Base-by-base conservation (phyloP, 2,888 invertebrate genomes). In the Ennomos erosarius region DNA sequence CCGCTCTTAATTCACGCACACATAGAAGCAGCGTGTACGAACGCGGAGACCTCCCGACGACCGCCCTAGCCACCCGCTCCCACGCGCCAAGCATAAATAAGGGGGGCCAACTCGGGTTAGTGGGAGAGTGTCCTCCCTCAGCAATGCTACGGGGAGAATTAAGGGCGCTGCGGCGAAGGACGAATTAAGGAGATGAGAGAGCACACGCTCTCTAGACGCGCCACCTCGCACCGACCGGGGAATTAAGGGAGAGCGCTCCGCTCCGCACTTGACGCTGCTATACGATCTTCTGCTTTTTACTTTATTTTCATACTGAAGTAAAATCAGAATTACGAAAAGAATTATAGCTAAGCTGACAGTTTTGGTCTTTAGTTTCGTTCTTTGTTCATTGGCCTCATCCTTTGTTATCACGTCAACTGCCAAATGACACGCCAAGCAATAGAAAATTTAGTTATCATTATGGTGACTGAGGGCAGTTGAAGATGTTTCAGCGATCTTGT, bases 111-210 rank as follows among this genome's bases (percentile, higher is more conserved):
- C 89, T 86, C 87, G 88, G 88, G 85, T 90, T 89, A 90, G 88
- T 87, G 85, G 88, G 90, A 87, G 88, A 87, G 83, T 83, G 79
- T 78, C 83, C 88, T 74, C 86, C 85, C 79, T 76, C 77, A 75
- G 79, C 84, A 79, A 76, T 76, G 83, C 82, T 82, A 82, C 82
- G 79, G 87, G 88, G 87, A 84, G 88, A 85, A 85, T 82, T 80
- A 82, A 86, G 91, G 90, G 90, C 90, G 90, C 81, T 90, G 90
- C 82, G 90, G 90, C 90, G 92, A 91, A 91, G 92, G 92, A 91
- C 92, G 90, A 92, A 90, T 90, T 92, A 91, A 92, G 92, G 91
- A 92, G 92, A 91, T 90, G 90, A 90, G 90, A 90, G 90, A 91
- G 90, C 88, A 87, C 87, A 86, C 88, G 87, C 88, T 90, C 90